Percentiles rank a stretch among this genome's conserved stretches.
phyloP scores from a whole-genome alignment of 2,113 vertebrate species.

The Microcebus lehilahytsara region DNA sequence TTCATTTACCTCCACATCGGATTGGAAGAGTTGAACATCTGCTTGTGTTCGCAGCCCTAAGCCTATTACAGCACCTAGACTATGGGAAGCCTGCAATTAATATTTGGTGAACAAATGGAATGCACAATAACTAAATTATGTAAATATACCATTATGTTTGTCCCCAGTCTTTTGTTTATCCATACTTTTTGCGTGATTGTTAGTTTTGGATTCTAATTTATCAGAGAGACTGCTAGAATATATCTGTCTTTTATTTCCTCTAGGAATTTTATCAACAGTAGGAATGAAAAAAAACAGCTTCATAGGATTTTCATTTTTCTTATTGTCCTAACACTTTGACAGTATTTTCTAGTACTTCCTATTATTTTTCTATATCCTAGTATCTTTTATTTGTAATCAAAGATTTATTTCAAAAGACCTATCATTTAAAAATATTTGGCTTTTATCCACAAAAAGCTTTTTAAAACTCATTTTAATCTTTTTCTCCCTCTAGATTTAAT shows the following conservation, averaged over 20 bases:
- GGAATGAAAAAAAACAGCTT: neutral
- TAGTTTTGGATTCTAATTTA: neutral
- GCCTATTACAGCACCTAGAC: fast-evolving
- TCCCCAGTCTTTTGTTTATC: neutral
- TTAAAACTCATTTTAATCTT: neutral
- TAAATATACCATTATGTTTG: neutral
- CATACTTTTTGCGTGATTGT: neutral
- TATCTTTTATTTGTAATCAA: neutral
- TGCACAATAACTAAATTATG: fast-evolving
- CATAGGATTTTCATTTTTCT: neutral
- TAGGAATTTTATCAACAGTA: neutral
- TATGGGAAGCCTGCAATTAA: fast-evolving
- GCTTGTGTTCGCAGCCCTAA: neutral
- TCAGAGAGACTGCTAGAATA: neutral
- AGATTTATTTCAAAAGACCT: constrained; percentile 14
- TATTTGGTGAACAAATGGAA: neutral
- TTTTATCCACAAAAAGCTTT: neutral
- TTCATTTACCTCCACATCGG: neutral
- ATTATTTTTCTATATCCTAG: constrained; percentile 1
- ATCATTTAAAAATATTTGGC: neutral
- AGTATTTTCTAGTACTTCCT: neutral
- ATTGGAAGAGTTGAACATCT: neutral
- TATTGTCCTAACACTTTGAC: neutral
- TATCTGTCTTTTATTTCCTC: neutral
- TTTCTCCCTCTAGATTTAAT: neutral